Evolutionary conservation across 2,797 vertebrate genomes (phyloP).

Genomic region (Pachyuromys duprasi): DNA sequence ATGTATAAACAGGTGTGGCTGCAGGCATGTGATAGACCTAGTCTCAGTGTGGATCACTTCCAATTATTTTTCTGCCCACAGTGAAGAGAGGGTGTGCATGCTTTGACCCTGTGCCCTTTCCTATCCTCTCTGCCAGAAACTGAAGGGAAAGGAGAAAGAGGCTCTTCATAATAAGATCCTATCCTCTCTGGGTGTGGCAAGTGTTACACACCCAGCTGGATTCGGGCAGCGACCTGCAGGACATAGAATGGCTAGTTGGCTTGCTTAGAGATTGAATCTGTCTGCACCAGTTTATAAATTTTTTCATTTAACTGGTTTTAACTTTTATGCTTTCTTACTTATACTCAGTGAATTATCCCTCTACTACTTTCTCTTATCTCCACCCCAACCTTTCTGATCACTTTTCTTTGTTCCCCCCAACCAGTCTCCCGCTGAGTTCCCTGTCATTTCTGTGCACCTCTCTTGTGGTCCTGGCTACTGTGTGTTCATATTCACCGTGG

Average conservation of each 20-base stretch:
- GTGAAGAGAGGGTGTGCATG: neutral
- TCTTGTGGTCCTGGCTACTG: neutral
- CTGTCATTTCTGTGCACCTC: neutral
- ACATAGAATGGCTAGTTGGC: neutral
- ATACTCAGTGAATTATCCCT: neutral
- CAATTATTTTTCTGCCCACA: neutral
- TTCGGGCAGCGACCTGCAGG: neutral
- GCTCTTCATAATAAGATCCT: slow-evolving; percentile 53
- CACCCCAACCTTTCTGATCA: neutral
- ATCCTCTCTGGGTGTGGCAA: too few relatives aligned
- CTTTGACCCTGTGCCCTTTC: neutral
- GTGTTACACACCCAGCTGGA: neutral
- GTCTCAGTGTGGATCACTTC: neutral
- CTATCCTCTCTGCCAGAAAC: neutral
- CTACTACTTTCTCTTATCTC: neutral
- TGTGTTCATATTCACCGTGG: neutral
- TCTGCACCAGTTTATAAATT: neutral
- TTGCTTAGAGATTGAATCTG: neutral
- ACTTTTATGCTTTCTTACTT: neutral
- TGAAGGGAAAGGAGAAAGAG: neutral
- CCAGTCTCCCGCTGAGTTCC: neutral
- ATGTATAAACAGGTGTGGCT: neutral
- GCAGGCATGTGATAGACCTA: neutral
- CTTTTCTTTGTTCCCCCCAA: neutral
- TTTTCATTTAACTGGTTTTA: neutral